These are phyloP conservation scores for Uromys caudimaculatus DNA, from an alignment of 2,797 vertebrate genomes.

Conservation along the genomic window DNA sequence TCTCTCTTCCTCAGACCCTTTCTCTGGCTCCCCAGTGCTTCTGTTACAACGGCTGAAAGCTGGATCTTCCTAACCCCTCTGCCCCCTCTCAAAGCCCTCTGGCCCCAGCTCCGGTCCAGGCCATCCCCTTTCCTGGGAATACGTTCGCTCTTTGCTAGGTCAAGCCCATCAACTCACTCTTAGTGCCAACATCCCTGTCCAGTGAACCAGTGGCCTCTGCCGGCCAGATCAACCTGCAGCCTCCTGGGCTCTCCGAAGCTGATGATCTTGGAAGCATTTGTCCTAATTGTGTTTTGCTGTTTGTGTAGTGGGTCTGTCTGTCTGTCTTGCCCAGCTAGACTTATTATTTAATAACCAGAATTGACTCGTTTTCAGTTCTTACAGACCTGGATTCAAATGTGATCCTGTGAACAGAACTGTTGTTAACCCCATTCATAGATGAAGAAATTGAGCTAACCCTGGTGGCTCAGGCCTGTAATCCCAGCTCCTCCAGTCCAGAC, in stretches of 20 bases:
- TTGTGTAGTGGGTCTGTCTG: background rate
- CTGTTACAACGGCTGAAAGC: background rate
- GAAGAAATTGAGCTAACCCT: background rate
- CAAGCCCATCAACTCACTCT: background rate
- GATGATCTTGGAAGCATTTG: background rate
- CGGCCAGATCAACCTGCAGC: background rate
- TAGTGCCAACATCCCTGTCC: background rate
- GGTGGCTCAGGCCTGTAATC: background rate
- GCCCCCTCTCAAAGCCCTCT: background rate
- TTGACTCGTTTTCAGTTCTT: background rate
- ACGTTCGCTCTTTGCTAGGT: background rate
- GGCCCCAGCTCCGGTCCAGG: too few relatives aligned
- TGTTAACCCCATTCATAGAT: background rate
- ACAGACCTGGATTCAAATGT: background rate
- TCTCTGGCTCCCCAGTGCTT: background rate
- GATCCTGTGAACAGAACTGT: background rate
- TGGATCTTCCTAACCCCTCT: background rate
- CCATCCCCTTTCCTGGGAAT: background rate
- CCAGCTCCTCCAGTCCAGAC: background rate
- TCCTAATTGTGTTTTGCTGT: background rate
- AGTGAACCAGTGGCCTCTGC: rapidly evolving
- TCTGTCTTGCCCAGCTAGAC: background rate
- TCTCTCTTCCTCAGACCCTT: background rate
- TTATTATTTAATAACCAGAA: background rate
- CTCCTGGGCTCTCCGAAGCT: background rate